Percentiles rank a stretch among this genome's conserved stretches.
Evolutionary conservation across 2,797 vertebrate genomes (phyloP).

Genomic region (Ctenopoma multispine): DNA sequence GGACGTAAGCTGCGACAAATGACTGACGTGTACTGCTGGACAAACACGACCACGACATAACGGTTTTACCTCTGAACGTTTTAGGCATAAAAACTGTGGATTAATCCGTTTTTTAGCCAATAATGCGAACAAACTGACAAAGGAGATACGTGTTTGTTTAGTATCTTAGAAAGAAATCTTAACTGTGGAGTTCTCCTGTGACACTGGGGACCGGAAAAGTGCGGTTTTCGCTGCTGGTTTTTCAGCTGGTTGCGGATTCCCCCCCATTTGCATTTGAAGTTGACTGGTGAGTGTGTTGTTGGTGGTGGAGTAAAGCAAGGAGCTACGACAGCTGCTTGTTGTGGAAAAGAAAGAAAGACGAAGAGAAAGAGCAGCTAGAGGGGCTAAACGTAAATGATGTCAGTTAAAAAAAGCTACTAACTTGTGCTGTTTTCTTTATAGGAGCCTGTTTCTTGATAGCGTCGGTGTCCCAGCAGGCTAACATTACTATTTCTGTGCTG

Average conservation of each 20-base stretch:
- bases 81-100: slow-evolving; percentile 33
- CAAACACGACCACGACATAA: slow-evolving; percentile 51
- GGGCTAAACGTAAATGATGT: not conserved
- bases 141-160: not conserved
- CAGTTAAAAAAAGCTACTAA: not conserved
- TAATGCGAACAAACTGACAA: slow-evolving; percentile 16
- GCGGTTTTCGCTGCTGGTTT: slow-evolving; percentile 29
- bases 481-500: not conserved
- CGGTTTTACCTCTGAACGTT: slow-evolving; percentile 35
- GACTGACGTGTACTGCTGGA: slow-evolving; percentile 51
- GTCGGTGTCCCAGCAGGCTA: not conserved
- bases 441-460: not conserved
- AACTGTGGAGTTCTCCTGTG: slow-evolving; percentile 22
- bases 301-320: slow-evolving; percentile 17
- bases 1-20: slow-evolving; percentile 60
- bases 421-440: not conserved
- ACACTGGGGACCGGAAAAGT: slow-evolving; percentile 55
- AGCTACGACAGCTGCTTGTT: not conserved
- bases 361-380: not conserved
- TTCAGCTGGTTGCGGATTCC: slow-evolving; percentile 70
- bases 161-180: not conserved
- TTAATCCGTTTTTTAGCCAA: slow-evolving; percentile 27
- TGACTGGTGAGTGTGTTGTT: slow-evolving; percentile 72
- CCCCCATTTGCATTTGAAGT: slow-evolving; percentile 63
- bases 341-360: not conserved